Conservation (phyloP, 2,888 invertebrate genomes). For the Melangyna quadrimaculata region DNA sequence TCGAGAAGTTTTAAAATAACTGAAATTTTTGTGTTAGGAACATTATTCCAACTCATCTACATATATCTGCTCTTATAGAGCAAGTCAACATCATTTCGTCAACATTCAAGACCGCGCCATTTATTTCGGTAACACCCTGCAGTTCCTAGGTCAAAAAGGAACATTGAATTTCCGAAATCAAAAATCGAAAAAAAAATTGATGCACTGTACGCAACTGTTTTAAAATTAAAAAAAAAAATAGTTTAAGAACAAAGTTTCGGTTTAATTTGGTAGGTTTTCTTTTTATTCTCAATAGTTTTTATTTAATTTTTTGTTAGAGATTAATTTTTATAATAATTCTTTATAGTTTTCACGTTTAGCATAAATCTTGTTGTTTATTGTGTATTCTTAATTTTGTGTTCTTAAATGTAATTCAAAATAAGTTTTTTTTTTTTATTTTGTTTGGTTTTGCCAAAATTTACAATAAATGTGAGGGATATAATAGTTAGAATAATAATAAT, state of each 20-base stretch:
- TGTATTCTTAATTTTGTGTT: conserved; percentile 2
- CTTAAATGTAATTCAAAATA: conserved; percentile 29
- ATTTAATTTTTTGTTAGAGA: conserved; percentile 27
- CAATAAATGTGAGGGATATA: conserved; percentile 37
- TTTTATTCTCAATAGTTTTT: conserved; percentile 40
- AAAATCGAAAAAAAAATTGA: too few species aligned
- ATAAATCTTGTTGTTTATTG: conserved; percentile 22
- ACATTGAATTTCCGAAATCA: too few species aligned
- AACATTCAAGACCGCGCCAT: too few species aligned
- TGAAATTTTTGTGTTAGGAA: too few species aligned
- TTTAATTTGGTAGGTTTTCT: conserved; percentile 48
- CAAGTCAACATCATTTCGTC: too few species aligned
- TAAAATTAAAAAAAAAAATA: too few species aligned
- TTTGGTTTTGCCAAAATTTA: conserved; percentile 29
- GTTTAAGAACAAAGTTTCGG: not conserved
- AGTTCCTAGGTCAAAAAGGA: too few species aligned
- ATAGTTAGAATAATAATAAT: conserved; percentile 10
- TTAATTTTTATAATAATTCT: conserved; percentile 40
- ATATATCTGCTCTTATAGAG: too few species aligned
- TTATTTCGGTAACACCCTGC: too few species aligned
- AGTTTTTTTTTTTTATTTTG: conserved; percentile 12
- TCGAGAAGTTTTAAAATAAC: too few species aligned
- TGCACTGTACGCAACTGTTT: too few species aligned
- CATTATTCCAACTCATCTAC: too few species aligned
- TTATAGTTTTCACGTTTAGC: conserved; percentile 38